Percentiles rank a stretch among this genome's conserved stretches.
Evolutionary conservation across 2,888 invertebrate genomes (phyloP).

Genomic region (Microdon myrmicae): DNA sequence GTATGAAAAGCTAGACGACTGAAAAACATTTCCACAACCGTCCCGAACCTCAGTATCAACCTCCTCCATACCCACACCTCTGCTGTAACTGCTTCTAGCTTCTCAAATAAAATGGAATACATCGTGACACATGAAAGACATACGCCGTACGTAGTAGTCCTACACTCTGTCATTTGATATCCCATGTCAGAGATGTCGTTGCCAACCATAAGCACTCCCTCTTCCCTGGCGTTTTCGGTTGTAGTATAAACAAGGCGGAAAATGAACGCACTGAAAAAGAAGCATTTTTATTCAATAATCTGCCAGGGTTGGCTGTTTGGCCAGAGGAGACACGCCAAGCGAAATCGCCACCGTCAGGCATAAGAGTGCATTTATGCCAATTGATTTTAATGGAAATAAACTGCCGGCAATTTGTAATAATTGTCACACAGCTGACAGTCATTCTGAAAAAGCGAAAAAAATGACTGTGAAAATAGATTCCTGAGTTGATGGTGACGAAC

Average conservation of each 20-base stretch:
- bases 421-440: constrained; percentile 45
- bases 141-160: no score
- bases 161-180: constrained; percentile 31
- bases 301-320: constrained; percentile 13
- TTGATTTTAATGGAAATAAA: constrained; percentile 59
- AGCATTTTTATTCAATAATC: constrained; percentile 3
- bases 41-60: no score
- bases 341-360: constrained; percentile 13
- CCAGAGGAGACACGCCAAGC: background rate
- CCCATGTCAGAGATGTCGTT: constrained; percentile 21
- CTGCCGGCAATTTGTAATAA: constrained; percentile 53
- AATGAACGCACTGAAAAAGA: constrained; percentile 1
- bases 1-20: no score
- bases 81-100: no score
- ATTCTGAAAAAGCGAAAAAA: constrained; percentile 6
- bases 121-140: no score
- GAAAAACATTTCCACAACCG: no score
- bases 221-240: no score
- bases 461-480: constrained; percentile 29
- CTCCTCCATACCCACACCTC: no score
- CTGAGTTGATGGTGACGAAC: no score
- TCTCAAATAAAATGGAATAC: no score
- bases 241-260: no score
- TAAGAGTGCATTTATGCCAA: constrained; percentile 58
- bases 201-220: constrained; percentile 3